Evolutionary conservation across 2,888 invertebrate species (phyloP).

Genomic region (Dorcus parallelipipedus): DNA sequence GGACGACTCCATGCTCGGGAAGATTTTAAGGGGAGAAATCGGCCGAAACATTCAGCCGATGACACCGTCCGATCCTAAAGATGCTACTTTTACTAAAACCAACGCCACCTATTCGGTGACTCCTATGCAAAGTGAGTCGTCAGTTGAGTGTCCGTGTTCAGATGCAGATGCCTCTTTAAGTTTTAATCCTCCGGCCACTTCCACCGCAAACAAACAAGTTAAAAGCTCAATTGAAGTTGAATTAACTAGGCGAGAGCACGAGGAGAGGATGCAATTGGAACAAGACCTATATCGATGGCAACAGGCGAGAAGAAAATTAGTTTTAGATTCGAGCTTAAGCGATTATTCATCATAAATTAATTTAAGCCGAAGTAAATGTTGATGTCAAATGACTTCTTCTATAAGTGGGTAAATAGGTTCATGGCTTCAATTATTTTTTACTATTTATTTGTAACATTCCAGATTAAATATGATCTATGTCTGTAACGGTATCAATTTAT

Average conservation of each 20-base stretch:
- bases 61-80: not conserved
- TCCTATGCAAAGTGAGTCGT: slow-evolving; percentile 7
- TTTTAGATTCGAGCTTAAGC: slow-evolving; percentile 2
- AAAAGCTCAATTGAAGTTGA: slow-evolving; percentile 9
- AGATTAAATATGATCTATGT: too few relatives aligned
- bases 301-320: slow-evolving; percentile 16
- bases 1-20: slow-evolving; percentile 1
- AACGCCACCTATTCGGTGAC: slow-evolving; percentile 1
- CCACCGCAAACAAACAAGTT: not conserved
- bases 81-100: not conserved
- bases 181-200: too few relatives aligned
- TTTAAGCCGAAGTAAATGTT: too few relatives aligned
- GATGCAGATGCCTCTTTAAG: not conserved
- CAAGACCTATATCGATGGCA: slow-evolving; percentile 17
- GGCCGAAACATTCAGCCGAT: not conserved
- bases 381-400: too few relatives aligned
- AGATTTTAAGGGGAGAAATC: slow-evolving; percentile 4
- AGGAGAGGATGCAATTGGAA: slow-evolving; percentile 14
- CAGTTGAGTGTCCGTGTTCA: not conserved
- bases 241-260: slow-evolving; percentile 12
- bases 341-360: too few relatives aligned
- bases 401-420: too few relatives aligned
- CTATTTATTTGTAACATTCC: too few relatives aligned
- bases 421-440: too few relatives aligned
- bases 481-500: too few relatives aligned